These are phyloP conservation scores for Syngnathoides biaculeatus DNA, from an alignment of 2,113 vertebrate species.

Conservation along the genomic window DNA sequence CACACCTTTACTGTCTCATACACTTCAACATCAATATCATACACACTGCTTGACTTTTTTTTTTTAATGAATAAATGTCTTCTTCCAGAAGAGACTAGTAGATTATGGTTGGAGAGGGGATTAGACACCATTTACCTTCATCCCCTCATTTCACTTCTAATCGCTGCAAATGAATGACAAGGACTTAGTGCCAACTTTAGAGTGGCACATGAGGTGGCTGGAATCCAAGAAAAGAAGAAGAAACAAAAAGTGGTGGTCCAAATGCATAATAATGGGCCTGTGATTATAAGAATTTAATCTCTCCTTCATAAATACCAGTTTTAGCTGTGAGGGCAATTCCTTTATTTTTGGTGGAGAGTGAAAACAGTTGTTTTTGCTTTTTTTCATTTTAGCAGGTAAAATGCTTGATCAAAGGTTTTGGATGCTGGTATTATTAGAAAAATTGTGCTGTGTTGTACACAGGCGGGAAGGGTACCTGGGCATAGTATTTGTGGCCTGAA, in stretches of 20 bases:
- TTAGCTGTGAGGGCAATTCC: too few species aligned
- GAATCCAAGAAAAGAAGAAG: neutral
- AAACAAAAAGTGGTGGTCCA: too few species aligned
- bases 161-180: slow-evolving; percentile 62
- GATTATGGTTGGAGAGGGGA: slow-evolving; percentile 42
- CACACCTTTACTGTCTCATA: slow-evolving; percentile 3
- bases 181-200: slow-evolving; percentile 18
- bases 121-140: slow-evolving; percentile 49
- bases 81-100: slow-evolving; percentile 15
- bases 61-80: slow-evolving; percentile 20
- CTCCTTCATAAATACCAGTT: too few species aligned
- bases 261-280: neutral
- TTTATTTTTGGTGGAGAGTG: too few species aligned
- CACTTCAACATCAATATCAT: slow-evolving; percentile 14
- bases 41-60: slow-evolving; percentile 2
- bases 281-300: too few species aligned
- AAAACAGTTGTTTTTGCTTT: too few species aligned
- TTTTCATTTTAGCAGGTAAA: too few species aligned
- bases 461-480: too few species aligned
- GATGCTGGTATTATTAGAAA: too few species aligned
- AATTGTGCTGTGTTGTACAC: too few species aligned
- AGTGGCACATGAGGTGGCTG: slow-evolving; percentile 17
- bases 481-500: too few species aligned
- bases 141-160: slow-evolving; percentile 50
- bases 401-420: too few species aligned